Percentiles rank a stretch among this genome's conserved stretches.
phyloP scores from a whole-genome alignment of 2,113 vertebrate species.

The Oryzias woworae region DNA sequence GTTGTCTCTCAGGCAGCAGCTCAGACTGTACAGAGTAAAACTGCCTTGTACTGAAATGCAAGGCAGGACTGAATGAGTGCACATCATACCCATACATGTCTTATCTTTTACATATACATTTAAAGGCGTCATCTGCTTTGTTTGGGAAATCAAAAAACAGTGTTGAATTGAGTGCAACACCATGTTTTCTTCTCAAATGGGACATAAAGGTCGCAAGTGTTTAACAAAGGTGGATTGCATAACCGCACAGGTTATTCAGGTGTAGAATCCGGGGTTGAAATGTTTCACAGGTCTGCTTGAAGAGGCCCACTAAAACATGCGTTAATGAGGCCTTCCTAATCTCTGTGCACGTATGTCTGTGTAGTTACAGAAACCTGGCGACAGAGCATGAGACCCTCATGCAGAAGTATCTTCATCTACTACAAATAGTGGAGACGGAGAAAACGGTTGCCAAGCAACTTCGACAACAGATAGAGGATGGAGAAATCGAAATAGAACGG shows the following conservation, averaged over 20 bases:
- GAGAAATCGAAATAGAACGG: constrained; percentile 96
- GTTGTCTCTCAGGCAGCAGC: constrained; percentile 26
- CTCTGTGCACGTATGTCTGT: constrained; percentile 48
- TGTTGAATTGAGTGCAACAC: too few relatives aligned
- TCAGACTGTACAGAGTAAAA: constrained; percentile 23
- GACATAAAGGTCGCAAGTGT: constrained; percentile 18
- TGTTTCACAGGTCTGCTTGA: constrained; percentile 40
- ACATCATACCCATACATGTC: too few relatives aligned
- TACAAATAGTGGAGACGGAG: constrained; percentile 98
- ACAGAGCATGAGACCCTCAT: constrained; percentile 96
- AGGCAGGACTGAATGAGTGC: neutral
- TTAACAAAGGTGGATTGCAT: constrained; percentile 22
- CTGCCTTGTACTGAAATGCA: constrained; percentile 13
- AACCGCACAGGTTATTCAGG: constrained; percentile 14
- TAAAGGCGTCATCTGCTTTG: too few relatives aligned
- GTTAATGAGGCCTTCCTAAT: constrained; percentile 48
- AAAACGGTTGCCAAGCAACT: constrained; percentile 98
- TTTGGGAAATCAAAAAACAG: too few relatives aligned
- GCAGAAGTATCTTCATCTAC: constrained; percentile 98
- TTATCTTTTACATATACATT: neutral
- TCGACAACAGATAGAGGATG: constrained; percentile 97
- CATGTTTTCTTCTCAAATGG: neutral
- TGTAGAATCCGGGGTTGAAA: constrained; percentile 27
- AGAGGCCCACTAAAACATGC: constrained; percentile 32
- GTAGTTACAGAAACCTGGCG: constrained; percentile 94